These are phyloP conservation scores for Copidosoma floridanum DNA, from an alignment of 1,140 invertebrate genomes.

Conservation along the genomic window DNA sequence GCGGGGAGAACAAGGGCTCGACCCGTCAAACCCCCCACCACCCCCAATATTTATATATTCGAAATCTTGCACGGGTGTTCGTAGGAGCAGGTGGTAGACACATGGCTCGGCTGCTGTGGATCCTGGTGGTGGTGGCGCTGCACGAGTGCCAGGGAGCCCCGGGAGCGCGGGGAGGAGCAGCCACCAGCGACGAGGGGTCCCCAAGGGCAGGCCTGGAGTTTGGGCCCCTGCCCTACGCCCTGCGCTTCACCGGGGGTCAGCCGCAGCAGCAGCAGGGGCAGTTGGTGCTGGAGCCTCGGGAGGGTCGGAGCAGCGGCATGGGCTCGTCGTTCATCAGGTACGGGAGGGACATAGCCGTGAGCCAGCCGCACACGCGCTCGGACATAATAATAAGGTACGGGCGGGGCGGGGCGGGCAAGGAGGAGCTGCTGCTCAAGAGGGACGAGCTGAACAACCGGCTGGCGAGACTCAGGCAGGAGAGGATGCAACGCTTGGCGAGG, in stretches of 20 bases:
- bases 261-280: not conserved
- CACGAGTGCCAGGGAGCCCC: not conserved
- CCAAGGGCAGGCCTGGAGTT: no score
- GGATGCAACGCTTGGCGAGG: slow-evolving; percentile 8
- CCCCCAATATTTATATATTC: no score
- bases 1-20: no score
- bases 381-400: slow-evolving; percentile 52
- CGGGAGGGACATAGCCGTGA: slow-evolving; percentile 34
- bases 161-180: not conserved
- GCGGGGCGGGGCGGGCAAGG: slow-evolving; percentile 22
- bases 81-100: not conserved
- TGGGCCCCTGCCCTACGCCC: no score
- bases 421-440: slow-evolving; percentile 1
- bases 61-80: no score
- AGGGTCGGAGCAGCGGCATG: not conserved
- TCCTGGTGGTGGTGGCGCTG: not conserved
- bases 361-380: slow-evolving; percentile 38
- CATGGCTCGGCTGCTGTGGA: not conserved
- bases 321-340: slow-evolving; percentile 50
- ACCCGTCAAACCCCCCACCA: no score
- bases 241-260: no score
- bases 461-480: slow-evolving; percentile 11
- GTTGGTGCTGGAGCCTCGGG: not conserved
- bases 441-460: slow-evolving; percentile 20
- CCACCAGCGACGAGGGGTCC: not conserved